Base-by-base conservation (phyloP, 2,113 vertebrate species). In the Elachura formosa region DNA sequence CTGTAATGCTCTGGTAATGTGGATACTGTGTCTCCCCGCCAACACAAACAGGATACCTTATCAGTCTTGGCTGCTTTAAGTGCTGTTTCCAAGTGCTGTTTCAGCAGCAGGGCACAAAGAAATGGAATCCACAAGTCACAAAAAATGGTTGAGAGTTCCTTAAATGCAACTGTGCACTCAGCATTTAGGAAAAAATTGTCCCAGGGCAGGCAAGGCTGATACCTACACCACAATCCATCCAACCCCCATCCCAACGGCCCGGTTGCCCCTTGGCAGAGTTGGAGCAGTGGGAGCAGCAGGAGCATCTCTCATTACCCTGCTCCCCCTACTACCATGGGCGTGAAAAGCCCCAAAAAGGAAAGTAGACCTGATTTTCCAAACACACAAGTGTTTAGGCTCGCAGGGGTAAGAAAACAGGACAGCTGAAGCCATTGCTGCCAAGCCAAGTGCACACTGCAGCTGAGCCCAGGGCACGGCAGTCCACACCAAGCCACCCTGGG, bases 31-130 rank as follows among this genome's bases (percentile, higher is more conserved):
- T 71, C 91, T 79, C 71, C 36, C 69, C 76, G 96, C 90, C 89
- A 95, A 96, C 68, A 72, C 83, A 92, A 93, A 96, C 94, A 94
- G 89, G 92, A 96, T 84, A 93, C 82, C 62, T 95, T 96, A 97
- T 94, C 91, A 77, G 92, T 89, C 86, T 90, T 16, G 66, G 83
- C 87, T 68, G 77, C 3, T 91, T 79, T 72, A 68, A 92, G 85
- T 58, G 76, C 80, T 90, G 83, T 92, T 94, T 94, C 92, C 92
- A 72, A 92, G 80, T 77, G 82, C 85, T 92, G 84, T 94, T 95
- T 95, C 93, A 95, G 89, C 91, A 95, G 87, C 41, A 52, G 77
- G n/a, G 84, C 69, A 94, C 3, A 36, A 92, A 84, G 69, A 91
- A 1, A 7, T 54, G 52, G 78, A 89, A 89, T 9, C 54, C 54